Conservation (phyloP, 1,140 invertebrate genomes). For the Drosophila albomicans region DNA sequence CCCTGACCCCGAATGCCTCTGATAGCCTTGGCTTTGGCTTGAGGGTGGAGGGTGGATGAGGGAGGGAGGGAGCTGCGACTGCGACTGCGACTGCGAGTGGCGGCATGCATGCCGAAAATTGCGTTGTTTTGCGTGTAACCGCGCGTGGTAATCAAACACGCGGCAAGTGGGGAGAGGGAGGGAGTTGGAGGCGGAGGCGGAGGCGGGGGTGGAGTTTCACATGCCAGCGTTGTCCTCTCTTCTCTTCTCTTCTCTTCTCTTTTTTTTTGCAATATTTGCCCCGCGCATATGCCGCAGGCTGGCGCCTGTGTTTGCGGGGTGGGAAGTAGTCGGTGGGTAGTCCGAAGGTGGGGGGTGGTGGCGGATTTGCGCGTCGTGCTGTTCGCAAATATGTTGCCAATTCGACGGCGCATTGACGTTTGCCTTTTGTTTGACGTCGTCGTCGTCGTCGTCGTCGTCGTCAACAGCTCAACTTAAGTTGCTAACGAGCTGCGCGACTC, state of each 20-base stretch:
- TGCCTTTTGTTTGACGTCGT: slow-evolving; percentile 74
- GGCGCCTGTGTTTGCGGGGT: slow-evolving; percentile 20
- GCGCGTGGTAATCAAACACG: slow-evolving; percentile 84
- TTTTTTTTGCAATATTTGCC: slow-evolving; percentile 29
- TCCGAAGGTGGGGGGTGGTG: neutral
- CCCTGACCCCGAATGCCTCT: slow-evolving; percentile 24
- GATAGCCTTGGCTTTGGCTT: slow-evolving; percentile 18
- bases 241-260: slow-evolving; percentile 5
- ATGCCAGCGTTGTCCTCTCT: slow-evolving; percentile 55
- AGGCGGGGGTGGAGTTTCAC: slow-evolving; percentile 42
- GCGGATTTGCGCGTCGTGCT: slow-evolving; percentile 44
- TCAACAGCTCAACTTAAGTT: slow-evolving; percentile 82
- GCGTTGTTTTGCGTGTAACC: slow-evolving; percentile 84
- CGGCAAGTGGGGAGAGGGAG: slow-evolving; percentile 43
- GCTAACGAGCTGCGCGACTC: slow-evolving; percentile 77
- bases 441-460: slow-evolving; percentile 49
- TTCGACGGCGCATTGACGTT: slow-evolving; percentile 77
- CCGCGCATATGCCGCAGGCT: slow-evolving; percentile 49
- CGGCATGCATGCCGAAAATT: slow-evolving; percentile 83
- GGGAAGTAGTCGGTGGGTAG: neutral
- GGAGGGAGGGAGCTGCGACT: slow-evolving; percentile 8
- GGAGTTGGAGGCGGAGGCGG: neutral
- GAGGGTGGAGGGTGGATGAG: slow-evolving; percentile 1
- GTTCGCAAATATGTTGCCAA: slow-evolving; percentile 84
- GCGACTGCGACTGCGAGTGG: slow-evolving; percentile 40